Evolutionary conservation across 2,113 vertebrate genomes (phyloP).

Genomic region (Rhea americana): DNA sequence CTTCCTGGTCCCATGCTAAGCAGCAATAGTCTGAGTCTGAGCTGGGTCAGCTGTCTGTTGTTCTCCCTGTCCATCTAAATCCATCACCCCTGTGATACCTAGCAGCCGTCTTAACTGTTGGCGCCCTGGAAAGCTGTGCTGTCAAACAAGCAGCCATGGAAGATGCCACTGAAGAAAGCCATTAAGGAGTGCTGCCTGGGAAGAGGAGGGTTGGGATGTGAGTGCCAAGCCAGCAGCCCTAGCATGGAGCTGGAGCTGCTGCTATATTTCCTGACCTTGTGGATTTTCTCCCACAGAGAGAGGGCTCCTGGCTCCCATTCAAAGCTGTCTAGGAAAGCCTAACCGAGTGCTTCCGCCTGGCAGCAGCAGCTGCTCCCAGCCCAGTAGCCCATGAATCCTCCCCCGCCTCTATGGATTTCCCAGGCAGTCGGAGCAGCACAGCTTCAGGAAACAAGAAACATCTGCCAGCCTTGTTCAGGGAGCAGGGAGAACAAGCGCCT

Average conservation of each 20-base stretch:
- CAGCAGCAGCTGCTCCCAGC: constrained; percentile 56
- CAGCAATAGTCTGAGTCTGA: not conserved
- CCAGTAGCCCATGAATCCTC: not conserved
- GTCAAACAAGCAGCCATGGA: not conserved
- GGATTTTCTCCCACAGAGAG: constrained; percentile 22
- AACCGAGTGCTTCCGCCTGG: constrained; percentile 13
- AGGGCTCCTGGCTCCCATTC: constrained; percentile 54
- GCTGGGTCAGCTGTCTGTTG: not conserved
- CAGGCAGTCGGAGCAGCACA: not conserved
- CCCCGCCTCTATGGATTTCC: not conserved
- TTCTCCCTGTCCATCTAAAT: not conserved
- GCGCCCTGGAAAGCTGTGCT: not conserved
- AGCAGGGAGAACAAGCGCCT: not conserved
- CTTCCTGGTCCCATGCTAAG: not conserved
- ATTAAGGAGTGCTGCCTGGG: not conserved
- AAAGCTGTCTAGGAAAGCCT: constrained; percentile 68
- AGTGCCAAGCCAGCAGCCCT: not conserved
- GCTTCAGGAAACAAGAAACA: constrained; percentile 45
- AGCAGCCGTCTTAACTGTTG: not conserved
- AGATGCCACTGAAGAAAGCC: not conserved
- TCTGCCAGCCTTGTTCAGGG: constrained; percentile 14
- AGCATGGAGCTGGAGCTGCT: not conserved
- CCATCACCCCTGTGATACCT: not conserved
- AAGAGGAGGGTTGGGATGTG: not conserved
- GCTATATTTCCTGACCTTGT: constrained; percentile 40